These are phyloP conservation scores for Mionectes macconnelli DNA, from an alignment of 2,113 vertebrate genomes.

Conservation along the genomic window DNA sequence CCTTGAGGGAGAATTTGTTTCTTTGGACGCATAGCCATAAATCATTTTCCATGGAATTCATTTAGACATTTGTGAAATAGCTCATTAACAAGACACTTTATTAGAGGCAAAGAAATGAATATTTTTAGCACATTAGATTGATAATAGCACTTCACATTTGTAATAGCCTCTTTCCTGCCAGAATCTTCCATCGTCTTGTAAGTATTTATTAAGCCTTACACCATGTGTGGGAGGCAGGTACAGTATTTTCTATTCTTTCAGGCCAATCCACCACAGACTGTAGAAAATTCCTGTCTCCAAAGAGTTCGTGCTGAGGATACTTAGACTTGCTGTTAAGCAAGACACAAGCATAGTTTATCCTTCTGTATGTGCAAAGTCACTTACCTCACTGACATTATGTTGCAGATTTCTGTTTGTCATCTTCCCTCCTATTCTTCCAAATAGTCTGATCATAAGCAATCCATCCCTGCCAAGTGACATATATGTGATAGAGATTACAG, in stretches of 20 bases:
- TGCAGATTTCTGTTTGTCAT: background rate
- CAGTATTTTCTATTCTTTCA: background rate
- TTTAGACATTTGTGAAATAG: slow-evolving; percentile 19
- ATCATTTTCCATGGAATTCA: slow-evolving; percentile 5
- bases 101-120: slow-evolving; percentile 5
- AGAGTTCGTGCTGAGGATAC: background rate
- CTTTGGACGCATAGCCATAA: background rate
- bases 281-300: background rate
- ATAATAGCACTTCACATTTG: background rate
- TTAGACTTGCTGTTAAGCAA: background rate
- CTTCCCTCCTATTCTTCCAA: background rate
- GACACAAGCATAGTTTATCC: background rate
- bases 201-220: background rate
- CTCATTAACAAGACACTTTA: slow-evolving; percentile 1
- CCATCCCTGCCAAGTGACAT: background rate
- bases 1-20: background rate
- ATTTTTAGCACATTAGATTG: slow-evolving; percentile 19
- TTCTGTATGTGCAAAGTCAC: background rate
- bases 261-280: background rate
- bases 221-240: background rate
- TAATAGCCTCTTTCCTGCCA: background rate
- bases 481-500: background rate
- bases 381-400: background rate
- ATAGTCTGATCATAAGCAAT: background rate
- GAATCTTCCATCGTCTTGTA: background rate